Percentiles rank a stretch among this genome's conserved stretches.
Conservation (phyloP, 2,797 vertebrate species). For the Peromyscus aztecus region DNA sequence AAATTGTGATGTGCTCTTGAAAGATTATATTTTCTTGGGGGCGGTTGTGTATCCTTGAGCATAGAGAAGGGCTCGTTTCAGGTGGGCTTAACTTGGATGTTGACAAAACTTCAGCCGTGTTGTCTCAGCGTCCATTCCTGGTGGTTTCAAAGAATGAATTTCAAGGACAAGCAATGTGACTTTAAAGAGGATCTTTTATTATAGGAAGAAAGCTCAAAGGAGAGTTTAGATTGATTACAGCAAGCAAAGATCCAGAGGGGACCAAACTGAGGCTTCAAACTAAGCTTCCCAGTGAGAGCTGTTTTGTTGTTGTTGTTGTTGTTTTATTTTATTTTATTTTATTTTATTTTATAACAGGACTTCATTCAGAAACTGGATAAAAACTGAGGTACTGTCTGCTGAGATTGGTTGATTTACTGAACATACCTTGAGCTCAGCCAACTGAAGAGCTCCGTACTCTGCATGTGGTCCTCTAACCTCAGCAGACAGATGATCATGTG, state of each 20-base stretch:
- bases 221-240: too few species aligned
- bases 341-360: neutral
- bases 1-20: neutral
- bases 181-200: neutral
- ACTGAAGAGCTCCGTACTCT: too few species aligned
- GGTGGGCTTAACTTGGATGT: neutral
- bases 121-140: neutral
- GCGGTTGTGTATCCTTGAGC: neutral
- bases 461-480: neutral
- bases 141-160: neutral
- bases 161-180: neutral
- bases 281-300: neutral
- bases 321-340: neutral
- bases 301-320: neutral
- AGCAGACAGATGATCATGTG: neutral
- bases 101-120: neutral
- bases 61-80: neutral
- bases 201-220: neutral
- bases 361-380: neutral
- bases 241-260: neutral
- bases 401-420: neutral
- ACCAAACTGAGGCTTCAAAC: neutral
- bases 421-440: neutral
- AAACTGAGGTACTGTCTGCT: neutral
- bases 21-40: neutral